Evolutionary conservation across 2,888 invertebrate genomes (phyloP), one percentile per base, ranked within the genome.

Genomic region (Junonia oenone): DNA sequence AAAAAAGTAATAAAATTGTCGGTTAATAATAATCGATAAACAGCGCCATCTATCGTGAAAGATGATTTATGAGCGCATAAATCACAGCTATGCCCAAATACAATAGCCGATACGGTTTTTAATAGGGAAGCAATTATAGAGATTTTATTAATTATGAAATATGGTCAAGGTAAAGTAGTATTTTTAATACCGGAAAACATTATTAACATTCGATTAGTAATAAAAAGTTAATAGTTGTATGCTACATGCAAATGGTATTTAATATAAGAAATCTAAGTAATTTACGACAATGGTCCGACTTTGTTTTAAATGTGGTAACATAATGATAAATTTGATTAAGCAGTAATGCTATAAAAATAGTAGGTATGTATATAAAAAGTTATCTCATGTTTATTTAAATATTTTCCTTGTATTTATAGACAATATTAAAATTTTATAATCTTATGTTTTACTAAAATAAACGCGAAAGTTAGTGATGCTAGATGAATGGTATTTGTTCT

Each of bases 101-200:
- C 27, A 47, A 14, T 45, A 15, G 35, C 37, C 51, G 11, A 45
- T 51, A 43, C 33, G 47, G 22, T 15, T 37, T 37, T 58, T 51
- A 51, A 56, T 22, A 43, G 22, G 43, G 22, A 43, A 43, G 43
- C 43, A 11, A 43, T 43, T 43, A 22, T 22, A 6, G 22, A 43
- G 19, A 43, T 22, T 43, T n/a, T 22, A 22, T 43, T 43, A 19
- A 43, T 43, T 43, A 22, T 43, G 11, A 43, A 43, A 43, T 43
- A 19, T 38, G 38, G 38, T 38, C 38, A 38, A 53, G 56, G 49
- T 53, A 56, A 58, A 47, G 48, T 40, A 51, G 56, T 58, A 62
- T 55, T 57, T 50, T 52, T 55, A 33, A 33, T 19, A 47, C 48
- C 56, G 59, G 54, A 59, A 59, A 55, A 45, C 31, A 17, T 38